These are phyloP conservation scores for Spizaetus ornatus DNA, from an alignment of 2,113 vertebrate genomes.

Conservation along the genomic window DNA sequence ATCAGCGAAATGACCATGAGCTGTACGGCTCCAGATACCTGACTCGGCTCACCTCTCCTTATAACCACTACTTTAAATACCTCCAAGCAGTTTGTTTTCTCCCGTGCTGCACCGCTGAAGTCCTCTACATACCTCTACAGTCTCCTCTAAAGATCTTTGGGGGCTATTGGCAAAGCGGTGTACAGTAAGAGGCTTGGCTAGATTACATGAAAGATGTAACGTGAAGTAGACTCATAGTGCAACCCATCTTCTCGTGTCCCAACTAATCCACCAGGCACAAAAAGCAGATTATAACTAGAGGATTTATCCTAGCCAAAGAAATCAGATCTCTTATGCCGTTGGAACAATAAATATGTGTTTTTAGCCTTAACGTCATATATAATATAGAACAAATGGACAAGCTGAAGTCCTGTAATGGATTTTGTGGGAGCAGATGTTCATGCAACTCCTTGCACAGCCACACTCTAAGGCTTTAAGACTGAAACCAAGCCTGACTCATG, in stretches of 20 bases:
- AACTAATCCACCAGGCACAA: background rate
- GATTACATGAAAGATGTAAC: accelerated
- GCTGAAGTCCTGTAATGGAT: background rate
- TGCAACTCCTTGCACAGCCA: background rate
- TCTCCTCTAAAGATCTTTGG: background rate
- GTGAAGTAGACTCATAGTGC: accelerated
- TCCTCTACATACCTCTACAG: background rate
- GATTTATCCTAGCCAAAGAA: background rate
- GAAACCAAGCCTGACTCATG: background rate
- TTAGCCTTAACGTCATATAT: background rate
- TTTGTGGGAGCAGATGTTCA: background rate
- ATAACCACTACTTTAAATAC: background rate
- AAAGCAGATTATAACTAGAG: background rate
- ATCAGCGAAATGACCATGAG: background rate
- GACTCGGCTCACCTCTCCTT: background rate
- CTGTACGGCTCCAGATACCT: background rate
- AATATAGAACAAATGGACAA: background rate
- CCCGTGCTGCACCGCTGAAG: background rate
- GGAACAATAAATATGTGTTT: background rate
- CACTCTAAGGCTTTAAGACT: background rate
- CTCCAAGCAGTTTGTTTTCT: background rate
- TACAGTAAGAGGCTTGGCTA: background rate
- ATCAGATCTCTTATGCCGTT: background rate
- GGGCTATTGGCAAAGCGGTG: accelerated
- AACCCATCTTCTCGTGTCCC: background rate